Conservation (phyloP, 2,888 invertebrate genomes). For the Ormyrus pomaceus region DNA sequence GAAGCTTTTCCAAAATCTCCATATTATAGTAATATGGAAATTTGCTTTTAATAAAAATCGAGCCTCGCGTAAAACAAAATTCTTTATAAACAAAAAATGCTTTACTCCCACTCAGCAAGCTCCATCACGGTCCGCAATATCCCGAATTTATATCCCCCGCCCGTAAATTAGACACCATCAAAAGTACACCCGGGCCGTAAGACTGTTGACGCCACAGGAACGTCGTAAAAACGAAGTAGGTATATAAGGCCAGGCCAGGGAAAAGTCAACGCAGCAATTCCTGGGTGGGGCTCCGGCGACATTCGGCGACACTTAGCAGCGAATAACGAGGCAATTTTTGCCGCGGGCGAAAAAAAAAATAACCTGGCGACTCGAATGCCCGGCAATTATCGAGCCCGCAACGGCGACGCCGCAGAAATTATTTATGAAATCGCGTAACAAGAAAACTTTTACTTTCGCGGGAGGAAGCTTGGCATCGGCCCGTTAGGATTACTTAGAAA, state of each 20-base stretch:
- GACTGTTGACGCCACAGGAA: no score
- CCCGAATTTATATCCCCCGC: background rate
- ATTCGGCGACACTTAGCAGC: background rate
- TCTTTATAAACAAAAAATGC: no score
- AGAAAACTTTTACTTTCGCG: slow-evolving; percentile 43
- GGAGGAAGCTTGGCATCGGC: background rate
- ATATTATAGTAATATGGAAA: no score
- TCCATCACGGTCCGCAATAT: no score
- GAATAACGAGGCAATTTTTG: slow-evolving; percentile 20
- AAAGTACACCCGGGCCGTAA: no score
- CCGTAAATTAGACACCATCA: slow-evolving; percentile 18
- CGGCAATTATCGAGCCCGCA: slow-evolving; percentile 20
- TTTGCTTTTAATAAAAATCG: no score
- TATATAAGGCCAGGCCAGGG: background rate
- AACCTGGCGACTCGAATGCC: background rate
- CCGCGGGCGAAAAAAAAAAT: background rate
- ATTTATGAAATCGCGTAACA: slow-evolving; percentile 50
- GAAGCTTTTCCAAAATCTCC: no score
- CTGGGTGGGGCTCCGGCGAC: background rate
- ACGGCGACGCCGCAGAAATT: slow-evolving; percentile 10
- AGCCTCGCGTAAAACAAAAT: no score
- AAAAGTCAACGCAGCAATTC: slow-evolving; percentile 24
- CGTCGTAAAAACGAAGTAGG: background rate
- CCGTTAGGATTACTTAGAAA: slow-evolving; percentile 26
- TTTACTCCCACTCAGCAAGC: background rate